Conservation (phyloP, 1,140 invertebrate species). For the Steinernema feltiae region DNA sequence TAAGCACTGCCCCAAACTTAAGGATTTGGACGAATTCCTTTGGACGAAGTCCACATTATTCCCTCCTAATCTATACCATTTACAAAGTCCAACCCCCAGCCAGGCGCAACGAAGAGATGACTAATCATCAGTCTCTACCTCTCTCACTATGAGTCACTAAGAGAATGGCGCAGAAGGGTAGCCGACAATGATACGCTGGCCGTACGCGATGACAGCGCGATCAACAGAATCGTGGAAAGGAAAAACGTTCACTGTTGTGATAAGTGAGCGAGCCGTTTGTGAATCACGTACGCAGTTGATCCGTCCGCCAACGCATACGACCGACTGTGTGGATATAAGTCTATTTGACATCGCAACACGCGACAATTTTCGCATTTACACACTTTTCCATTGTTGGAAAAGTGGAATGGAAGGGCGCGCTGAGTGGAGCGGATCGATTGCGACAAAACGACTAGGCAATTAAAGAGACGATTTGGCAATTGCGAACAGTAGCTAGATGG, state of each 20-base stretch:
- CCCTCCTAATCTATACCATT: constrained; percentile 1
- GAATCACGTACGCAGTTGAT: neutral
- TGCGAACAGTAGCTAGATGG: neutral
- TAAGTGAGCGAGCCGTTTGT: neutral
- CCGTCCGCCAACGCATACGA: neutral
- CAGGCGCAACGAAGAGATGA: neutral
- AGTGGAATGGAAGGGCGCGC: neutral
- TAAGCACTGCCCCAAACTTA: constrained; percentile 73
- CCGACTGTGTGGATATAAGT: neutral
- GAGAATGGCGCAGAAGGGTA: neutral
- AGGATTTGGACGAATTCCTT: constrained; percentile 89
- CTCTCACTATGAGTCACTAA: neutral
- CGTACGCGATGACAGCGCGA: neutral
- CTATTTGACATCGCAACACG: neutral
- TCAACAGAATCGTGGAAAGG: neutral
- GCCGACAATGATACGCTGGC: neutral
- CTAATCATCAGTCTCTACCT: neutral
- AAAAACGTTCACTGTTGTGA: neutral
- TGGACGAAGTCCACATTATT: too few species aligned
- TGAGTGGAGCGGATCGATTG: constrained; percentile 4
- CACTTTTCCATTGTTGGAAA: constrained; percentile 5
- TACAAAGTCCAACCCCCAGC: neutral
- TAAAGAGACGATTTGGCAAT: neutral
- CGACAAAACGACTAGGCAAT: neutral
- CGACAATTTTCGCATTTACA: constrained; percentile 3